phyloP scores from a whole-genome alignment of 1,140 invertebrate species.

The Argopecten irradians region DNA sequence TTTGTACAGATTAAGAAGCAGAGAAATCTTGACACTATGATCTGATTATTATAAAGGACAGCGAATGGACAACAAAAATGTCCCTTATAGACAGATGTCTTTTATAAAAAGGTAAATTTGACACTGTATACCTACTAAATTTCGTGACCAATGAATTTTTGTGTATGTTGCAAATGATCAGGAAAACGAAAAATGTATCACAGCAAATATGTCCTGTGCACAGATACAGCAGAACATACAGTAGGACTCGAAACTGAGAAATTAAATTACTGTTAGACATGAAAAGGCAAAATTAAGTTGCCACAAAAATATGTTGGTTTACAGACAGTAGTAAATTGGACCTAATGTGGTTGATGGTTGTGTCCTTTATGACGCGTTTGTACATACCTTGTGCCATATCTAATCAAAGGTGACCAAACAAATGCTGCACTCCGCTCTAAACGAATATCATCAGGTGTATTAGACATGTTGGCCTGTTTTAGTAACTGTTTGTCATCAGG shows the following conservation, averaged over 20 bases:
- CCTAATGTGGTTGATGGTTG: not conserved
- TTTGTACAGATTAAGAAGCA: too few relatives aligned
- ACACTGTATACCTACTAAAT: too few relatives aligned
- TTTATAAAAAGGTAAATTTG: too few relatives aligned
- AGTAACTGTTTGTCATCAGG: slow-evolving; percentile 28
- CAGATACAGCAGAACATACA: not conserved
- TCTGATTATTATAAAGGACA: too few relatives aligned
- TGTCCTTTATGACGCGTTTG: not conserved
- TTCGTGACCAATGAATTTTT: too few relatives aligned
- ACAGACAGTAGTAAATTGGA: not conserved
- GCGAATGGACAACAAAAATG: too few relatives aligned
- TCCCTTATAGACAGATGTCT: too few relatives aligned
- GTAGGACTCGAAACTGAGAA: not conserved
- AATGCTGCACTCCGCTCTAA: slow-evolving; percentile 34
- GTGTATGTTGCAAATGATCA: too few relatives aligned
- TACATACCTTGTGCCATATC: slow-evolving; percentile 40
- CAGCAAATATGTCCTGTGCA: too few relatives aligned
- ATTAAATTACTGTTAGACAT: not conserved
- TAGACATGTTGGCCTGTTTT: slow-evolving; percentile 19
- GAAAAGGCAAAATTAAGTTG: not conserved
- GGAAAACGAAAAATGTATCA: too few relatives aligned
- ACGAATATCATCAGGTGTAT: not conserved
- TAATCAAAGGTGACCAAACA: slow-evolving; percentile 24
- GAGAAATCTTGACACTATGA: too few relatives aligned
- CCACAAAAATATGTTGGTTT: not conserved